Percentiles rank a stretch among this genome's conserved stretches.
Conservation (phyloP, 2,113 vertebrate species). For the Calidris pugnax region DNA sequence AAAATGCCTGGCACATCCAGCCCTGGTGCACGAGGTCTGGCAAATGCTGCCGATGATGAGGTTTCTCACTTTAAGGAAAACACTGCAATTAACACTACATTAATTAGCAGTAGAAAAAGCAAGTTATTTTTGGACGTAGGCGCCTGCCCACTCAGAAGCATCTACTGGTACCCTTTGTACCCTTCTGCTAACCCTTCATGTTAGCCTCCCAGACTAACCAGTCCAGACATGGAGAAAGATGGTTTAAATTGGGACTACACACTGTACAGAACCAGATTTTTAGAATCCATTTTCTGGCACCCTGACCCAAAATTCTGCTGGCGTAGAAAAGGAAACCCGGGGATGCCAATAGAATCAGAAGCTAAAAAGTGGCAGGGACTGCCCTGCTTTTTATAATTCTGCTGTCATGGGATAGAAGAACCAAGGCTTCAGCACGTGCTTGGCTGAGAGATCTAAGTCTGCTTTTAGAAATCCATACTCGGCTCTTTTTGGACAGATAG, state of each 20-base stretch:
- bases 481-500: constrained; percentile 67
- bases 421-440: constrained; percentile 44
- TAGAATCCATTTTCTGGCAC: constrained; percentile 2
- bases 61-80: constrained; percentile 25
- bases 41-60: neutral
- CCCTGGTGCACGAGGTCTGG: neutral
- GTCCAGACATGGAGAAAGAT: neutral
- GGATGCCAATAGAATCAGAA: constrained; percentile 17
- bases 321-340: neutral
- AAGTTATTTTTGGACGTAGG: constrained; percentile 23
- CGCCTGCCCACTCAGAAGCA: neutral
- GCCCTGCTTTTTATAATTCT: constrained; percentile 64
- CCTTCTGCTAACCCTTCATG: neutral
- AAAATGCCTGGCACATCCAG: neutral
- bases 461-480: constrained; percentile 70
- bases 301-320: neutral
- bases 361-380: constrained; percentile 58
- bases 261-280: neutral
- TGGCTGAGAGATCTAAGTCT: constrained; percentile 60
- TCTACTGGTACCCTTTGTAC: neutral
- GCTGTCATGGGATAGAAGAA: constrained; percentile 64
- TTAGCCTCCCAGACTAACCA: neutral
- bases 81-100: constrained; percentile 28
- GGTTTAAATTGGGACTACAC: neutral
- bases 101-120: constrained; percentile 25